Evolutionary conservation across 1,140 invertebrate genomes (phyloP).

Genomic region (Drosophila sucinea): DNA sequence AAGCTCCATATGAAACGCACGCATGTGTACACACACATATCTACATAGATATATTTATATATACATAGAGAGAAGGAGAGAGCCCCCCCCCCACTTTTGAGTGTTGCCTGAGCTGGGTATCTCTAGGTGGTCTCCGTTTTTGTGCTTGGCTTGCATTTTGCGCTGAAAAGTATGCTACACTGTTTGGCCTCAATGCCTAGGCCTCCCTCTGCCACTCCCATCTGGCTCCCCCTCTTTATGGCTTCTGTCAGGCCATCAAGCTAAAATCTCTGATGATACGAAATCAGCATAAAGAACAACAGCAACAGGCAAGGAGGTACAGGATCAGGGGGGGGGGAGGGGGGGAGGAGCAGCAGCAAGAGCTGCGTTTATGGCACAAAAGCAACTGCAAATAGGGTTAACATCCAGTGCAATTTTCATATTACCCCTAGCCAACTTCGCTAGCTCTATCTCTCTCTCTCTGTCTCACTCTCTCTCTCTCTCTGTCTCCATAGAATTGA

Average conservation of each 20-base stretch:
- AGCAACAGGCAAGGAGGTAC: slow-evolving; percentile 28
- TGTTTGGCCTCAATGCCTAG: slow-evolving; percentile 52
- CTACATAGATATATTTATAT: neutral
- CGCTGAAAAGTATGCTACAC: slow-evolving; percentile 76
- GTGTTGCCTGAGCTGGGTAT: slow-evolving; percentile 4
- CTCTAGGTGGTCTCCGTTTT: slow-evolving; percentile 36
- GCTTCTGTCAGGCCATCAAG: slow-evolving; percentile 56
- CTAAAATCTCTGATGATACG: slow-evolving; percentile 78
- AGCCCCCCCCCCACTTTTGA: too few species aligned
- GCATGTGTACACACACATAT: slow-evolving; percentile 21
- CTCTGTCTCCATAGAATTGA: slow-evolving; percentile 32
- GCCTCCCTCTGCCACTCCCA: slow-evolving; percentile 16
- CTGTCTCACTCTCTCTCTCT: neutral
- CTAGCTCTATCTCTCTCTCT: slow-evolving; percentile 36
- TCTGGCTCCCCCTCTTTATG: slow-evolving; percentile 22
- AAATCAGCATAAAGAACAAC: slow-evolving; percentile 78
- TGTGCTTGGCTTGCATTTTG: slow-evolving; percentile 64
- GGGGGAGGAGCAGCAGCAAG: neutral
- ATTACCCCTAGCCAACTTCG: slow-evolving; percentile 49
- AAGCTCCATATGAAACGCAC: slow-evolving; percentile 10
- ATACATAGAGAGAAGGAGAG: neutral
- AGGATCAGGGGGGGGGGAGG: slow-evolving; percentile 5
- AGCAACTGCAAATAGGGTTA: slow-evolving; percentile 78
- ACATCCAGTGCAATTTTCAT: slow-evolving; percentile 79
- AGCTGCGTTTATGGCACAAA: slow-evolving; percentile 69